These are phyloP conservation scores for Erannis defoliaria DNA, from an alignment of 2,888 invertebrate species.

Conservation along the genomic window DNA sequence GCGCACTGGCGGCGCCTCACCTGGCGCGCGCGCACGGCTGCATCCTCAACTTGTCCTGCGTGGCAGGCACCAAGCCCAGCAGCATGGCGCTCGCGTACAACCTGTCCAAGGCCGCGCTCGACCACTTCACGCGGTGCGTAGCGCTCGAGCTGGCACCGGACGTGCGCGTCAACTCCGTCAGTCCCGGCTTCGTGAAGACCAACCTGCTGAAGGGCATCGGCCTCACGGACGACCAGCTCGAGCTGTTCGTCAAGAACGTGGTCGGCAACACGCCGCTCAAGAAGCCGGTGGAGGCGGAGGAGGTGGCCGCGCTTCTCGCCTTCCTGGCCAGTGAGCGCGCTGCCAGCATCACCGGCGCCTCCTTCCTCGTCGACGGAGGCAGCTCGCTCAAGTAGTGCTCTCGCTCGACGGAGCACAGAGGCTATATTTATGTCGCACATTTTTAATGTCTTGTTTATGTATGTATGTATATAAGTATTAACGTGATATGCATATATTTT, in stretches of 20 bases:
- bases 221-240: slow-evolving; percentile 89
- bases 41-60: slow-evolving; percentile 97
- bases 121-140: slow-evolving; percentile 96
- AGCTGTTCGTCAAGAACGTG: slow-evolving; percentile 88
- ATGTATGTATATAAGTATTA: no score
- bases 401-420: no score
- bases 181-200: slow-evolving; percentile 97
- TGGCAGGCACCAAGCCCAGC: slow-evolving; percentile 89
- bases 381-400: slow-evolving; percentile 56
- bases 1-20: slow-evolving; percentile 94
- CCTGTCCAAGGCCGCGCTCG: slow-evolving; percentile 96
- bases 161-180: slow-evolving; percentile 95
- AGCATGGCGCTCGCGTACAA: slow-evolving; percentile 94
- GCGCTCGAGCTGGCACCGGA: slow-evolving; percentile 94
- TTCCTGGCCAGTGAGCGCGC: slow-evolving; percentile 95
- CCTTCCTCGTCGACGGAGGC: slow-evolving; percentile 73
- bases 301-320: slow-evolving; percentile 95
- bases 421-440: no score
- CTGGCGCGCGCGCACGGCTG: slow-evolving; percentile 92
- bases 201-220: slow-evolving; percentile 91
- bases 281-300: slow-evolving; percentile 91
- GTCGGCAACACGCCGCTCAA: slow-evolving; percentile 94
- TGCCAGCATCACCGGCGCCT: slow-evolving; percentile 95
- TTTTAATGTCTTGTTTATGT: no score
- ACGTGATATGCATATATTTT: no score